Percentiles rank a stretch among this genome's conserved stretches.
Conservation (phyloP, 2,113 vertebrate genomes). For the Notothenia rossii region DNA sequence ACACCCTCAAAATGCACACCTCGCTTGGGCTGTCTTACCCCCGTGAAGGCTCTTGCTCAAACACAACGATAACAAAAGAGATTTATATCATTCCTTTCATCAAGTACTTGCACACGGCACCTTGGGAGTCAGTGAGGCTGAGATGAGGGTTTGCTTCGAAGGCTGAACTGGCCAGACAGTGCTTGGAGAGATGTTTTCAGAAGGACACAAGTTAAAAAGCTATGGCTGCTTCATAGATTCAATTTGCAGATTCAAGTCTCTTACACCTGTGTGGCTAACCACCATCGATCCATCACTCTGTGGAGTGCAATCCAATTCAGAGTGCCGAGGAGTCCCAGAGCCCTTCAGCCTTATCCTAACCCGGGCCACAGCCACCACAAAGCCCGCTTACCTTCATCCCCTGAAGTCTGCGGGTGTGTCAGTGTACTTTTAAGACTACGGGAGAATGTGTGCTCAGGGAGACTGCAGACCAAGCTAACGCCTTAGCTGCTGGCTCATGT, state of each 20-base stretch:
- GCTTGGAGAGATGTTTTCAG: constrained; percentile 71
- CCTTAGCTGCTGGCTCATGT: constrained; percentile 77
- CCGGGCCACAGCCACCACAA: constrained; percentile 74
- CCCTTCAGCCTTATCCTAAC: constrained; percentile 80
- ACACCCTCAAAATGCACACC: constrained; percentile 11
- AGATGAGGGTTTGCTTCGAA: constrained; percentile 40
- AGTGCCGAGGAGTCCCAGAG: constrained; percentile 72
- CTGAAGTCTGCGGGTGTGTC: constrained; percentile 67
- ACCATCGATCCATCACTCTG: constrained; percentile 80
- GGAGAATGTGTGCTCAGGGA: constrained; percentile 54
- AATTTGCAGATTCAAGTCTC: constrained; percentile 72
- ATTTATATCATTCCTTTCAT: constrained; percentile 20
- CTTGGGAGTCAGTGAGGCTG: constrained; percentile 9
- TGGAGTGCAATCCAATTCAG: constrained; percentile 80
- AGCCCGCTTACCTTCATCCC: constrained; percentile 81
- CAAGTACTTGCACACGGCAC: constrained; percentile 30
- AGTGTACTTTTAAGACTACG: constrained; percentile 48
- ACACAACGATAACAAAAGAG: constrained; percentile 5
- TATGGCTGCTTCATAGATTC: constrained; percentile 76
- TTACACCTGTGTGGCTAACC: constrained; percentile 79
- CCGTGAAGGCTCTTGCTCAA: constrained; percentile 24
- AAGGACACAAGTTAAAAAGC: constrained; percentile 73
- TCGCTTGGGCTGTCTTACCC: constrained; percentile 15
- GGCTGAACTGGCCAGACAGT: constrained; percentile 62
- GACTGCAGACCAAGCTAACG: constrained; percentile 72